Evolutionary conservation across 2,113 vertebrate genomes (phyloP).

Genomic region (Cygnus buccinator): DNA sequence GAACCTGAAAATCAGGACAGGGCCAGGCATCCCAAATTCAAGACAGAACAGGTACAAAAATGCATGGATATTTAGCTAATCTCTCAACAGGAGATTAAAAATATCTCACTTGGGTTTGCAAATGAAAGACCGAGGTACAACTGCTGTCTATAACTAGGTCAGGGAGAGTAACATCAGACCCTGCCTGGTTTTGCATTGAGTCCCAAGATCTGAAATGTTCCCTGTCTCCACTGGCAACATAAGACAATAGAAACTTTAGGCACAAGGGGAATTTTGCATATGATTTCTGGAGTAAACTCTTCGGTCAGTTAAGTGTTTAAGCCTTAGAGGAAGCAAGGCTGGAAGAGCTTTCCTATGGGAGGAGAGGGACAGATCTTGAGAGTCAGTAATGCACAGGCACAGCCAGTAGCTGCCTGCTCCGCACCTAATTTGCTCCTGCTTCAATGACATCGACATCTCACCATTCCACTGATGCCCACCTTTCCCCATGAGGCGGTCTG

Average conservation of each 20-base stretch:
- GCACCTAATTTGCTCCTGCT: background rate
- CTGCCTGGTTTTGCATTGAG: background rate
- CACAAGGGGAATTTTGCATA: background rate
- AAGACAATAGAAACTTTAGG: background rate
- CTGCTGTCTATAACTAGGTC: background rate
- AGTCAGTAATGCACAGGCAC: background rate
- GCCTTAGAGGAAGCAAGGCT: background rate
- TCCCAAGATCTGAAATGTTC: background rate
- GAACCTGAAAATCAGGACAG: background rate
- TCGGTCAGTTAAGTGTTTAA: background rate
- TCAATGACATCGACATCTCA: background rate
- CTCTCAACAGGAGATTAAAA: background rate
- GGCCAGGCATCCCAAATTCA: background rate
- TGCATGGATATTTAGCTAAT: background rate
- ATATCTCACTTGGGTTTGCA: constrained; percentile 4
- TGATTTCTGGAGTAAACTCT: background rate
- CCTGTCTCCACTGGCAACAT: background rate
- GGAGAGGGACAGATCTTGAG: background rate
- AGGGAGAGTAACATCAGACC: background rate
- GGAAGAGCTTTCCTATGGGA: background rate
- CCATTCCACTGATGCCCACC: background rate
- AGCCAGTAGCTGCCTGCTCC: background rate
- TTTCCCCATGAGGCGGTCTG: background rate
- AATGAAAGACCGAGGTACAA: background rate
- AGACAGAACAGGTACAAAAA: background rate